Evolutionary conservation across 2,113 vertebrate genomes (phyloP).

Genomic region (Xiphophorus couchianus): DNA sequence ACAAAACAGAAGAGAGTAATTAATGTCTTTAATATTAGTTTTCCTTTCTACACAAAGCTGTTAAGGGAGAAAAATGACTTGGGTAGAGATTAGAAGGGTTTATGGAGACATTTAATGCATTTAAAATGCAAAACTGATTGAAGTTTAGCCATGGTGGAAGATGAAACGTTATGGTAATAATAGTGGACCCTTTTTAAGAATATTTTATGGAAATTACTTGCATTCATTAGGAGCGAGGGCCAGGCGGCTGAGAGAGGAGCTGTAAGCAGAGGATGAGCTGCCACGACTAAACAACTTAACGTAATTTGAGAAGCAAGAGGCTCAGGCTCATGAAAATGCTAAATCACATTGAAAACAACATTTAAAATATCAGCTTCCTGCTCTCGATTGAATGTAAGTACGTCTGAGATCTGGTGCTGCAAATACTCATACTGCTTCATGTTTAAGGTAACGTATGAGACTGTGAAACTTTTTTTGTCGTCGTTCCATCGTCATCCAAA

Average conservation of each 20-base stretch:
- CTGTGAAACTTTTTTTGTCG: neutral
- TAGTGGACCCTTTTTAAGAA: conserved; percentile 79
- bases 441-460: neutral
- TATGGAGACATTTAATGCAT: conserved; percentile 79
- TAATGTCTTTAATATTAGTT: conserved; percentile 74
- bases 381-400: conserved; percentile 77
- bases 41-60: conserved; percentile 63
- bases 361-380: conserved; percentile 65
- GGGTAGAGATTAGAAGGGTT: conserved; percentile 78
- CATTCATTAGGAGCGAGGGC: conserved; percentile 80
- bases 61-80: conserved; percentile 79
- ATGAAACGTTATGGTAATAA: conserved; percentile 82
- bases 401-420: conserved; percentile 53
- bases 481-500: conserved; percentile 16
- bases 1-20: conserved; percentile 74
- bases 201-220: conserved; percentile 85
- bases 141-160: conserved; percentile 78
- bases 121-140: conserved; percentile 84
- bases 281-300: conserved; percentile 80
- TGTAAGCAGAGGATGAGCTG: conserved; percentile 73
- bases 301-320: conserved; percentile 79
- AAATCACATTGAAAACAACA: conserved; percentile 83
- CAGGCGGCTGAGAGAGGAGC: conserved; percentile 67
- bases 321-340: conserved; percentile 80
- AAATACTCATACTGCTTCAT: conserved; percentile 49